These are phyloP conservation scores for Mycteria americana DNA, from an alignment of 2,797 vertebrate species.

Conservation along the genomic window DNA sequence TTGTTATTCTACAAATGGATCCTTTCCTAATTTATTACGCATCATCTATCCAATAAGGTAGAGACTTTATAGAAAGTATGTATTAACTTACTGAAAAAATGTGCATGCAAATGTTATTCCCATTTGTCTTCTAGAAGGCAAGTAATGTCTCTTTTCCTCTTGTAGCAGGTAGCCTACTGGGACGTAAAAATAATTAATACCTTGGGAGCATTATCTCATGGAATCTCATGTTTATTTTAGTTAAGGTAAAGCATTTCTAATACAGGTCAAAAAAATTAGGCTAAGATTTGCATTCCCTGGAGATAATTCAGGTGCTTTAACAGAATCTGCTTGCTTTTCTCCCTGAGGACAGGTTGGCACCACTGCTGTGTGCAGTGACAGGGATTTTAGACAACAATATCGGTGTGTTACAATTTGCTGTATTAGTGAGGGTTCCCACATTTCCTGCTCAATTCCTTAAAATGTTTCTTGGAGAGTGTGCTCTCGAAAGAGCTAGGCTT, in stretches of 20 bases:
- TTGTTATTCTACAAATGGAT: not conserved
- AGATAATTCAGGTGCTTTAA: not conserved
- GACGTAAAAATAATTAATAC: not conserved
- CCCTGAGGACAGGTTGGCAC: not conserved
- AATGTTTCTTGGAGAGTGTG: not conserved
- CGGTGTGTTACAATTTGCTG: not conserved
- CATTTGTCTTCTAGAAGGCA: slow-evolving; percentile 3
- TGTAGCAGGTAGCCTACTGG: not conserved
- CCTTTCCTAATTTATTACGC: not conserved
- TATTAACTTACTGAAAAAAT: not conserved
- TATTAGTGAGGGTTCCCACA: not conserved
- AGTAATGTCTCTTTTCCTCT: not conserved
- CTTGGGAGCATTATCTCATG: not conserved
- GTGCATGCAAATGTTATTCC: not conserved
- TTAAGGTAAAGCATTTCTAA: not conserved
- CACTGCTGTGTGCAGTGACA: not conserved
- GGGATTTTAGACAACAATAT: not conserved
- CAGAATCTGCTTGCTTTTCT: not conserved
- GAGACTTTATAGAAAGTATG: not conserved
- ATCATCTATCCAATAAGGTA: not conserved
- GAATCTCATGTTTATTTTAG: not conserved
- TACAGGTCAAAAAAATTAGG: not conserved
- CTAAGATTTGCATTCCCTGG: not conserved
- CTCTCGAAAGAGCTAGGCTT: not conserved
- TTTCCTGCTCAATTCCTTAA: not conserved